phyloP scores from a whole-genome alignment of 1,140 invertebrate genomes.

The Helicoverpa armigera region DNA sequence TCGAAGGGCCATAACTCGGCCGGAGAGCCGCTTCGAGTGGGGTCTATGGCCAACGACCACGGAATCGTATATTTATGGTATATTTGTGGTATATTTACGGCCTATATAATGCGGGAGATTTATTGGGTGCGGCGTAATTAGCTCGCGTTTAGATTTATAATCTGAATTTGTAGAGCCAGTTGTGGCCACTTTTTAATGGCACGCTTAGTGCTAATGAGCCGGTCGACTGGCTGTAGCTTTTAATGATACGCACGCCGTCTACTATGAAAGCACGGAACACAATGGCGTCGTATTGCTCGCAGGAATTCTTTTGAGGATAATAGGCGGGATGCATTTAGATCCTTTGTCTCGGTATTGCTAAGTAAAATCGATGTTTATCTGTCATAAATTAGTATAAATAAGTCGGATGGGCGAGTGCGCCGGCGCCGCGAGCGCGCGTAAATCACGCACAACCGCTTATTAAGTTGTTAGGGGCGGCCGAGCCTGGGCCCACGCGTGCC shows the following conservation, averaged over 20 bases:
- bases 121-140: constrained; percentile 78
- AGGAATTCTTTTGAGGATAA: constrained; percentile 44
- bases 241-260: constrained; percentile 41
- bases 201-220: constrained; percentile 69
- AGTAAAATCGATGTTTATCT: constrained; percentile 83
- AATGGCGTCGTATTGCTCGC: constrained; percentile 12
- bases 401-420: constrained; percentile 71
- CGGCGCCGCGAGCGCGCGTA: constrained; percentile 83
- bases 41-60: constrained; percentile 80
- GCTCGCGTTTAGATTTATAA: constrained; percentile 71
- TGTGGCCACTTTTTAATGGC: constrained; percentile 65
- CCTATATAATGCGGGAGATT: constrained; percentile 76
- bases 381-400: constrained; percentile 85
- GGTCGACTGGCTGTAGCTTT: constrained; percentile 46
- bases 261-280: constrained; percentile 11
- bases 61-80: constrained; percentile 68
- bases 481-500: constrained; percentile 80
- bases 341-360: constrained; percentile 64
- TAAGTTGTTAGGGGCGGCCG: constrained; percentile 83
- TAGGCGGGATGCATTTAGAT: constrained; percentile 59
- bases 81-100: constrained; percentile 74
- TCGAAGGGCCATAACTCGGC: constrained; percentile 74
- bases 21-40: constrained; percentile 73
- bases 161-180: constrained; percentile 56
- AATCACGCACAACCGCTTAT: constrained; percentile 84